Base-by-base conservation (phyloP, 2,113 vertebrate genomes). In the Triplophysa tibetana region DNA sequence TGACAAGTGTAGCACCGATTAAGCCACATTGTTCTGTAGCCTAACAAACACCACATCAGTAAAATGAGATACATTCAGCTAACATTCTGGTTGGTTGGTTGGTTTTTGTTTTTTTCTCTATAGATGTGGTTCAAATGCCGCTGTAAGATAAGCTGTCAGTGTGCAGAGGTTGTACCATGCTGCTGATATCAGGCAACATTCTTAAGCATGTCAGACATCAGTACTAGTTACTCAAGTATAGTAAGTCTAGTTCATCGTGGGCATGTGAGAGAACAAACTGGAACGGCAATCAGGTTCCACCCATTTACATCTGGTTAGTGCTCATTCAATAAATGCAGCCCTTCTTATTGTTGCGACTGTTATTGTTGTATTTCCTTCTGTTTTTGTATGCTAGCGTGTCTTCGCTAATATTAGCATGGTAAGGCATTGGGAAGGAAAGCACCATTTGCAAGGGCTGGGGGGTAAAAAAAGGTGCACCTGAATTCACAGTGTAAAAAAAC, bases 31-130 rank as follows among this genome's bases (percentile, higher is more conserved):
- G 38, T 60, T 70, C 58, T 26, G 29, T 70, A 64, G 38, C 43
- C 58, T 33, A 63, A 64, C 63, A 66, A 78, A 52, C 61, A 68
- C 66, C 64, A 68, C 56, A 45, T 69, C 56, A 82, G 56, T 70
- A 72, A 52, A 61, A 61, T 79, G 78, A 70, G 38, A 45, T 82
- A 87, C 83, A 87, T 85, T 87, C 81, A 60, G 77, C 76, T 73
- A 72, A 77, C 77, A 82, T 82, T 82, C 63, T 43, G 76, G 74
- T 61, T 41, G 23, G 64, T 61, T 41, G 23, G 64, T 77, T 10
- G 48, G 33, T 45, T 45, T 45, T 45, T 45, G 10, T 78, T 52
- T 79, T 60, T 21, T 60, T 21, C 81, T 61, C 6, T 33, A 23
- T 29, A 17, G 29, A 48, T 10, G 48, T 33, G 14, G 19, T 68